phyloP scores from a whole-genome alignment of 2,797 vertebrate species.

The Pelochelys cantorii region DNA sequence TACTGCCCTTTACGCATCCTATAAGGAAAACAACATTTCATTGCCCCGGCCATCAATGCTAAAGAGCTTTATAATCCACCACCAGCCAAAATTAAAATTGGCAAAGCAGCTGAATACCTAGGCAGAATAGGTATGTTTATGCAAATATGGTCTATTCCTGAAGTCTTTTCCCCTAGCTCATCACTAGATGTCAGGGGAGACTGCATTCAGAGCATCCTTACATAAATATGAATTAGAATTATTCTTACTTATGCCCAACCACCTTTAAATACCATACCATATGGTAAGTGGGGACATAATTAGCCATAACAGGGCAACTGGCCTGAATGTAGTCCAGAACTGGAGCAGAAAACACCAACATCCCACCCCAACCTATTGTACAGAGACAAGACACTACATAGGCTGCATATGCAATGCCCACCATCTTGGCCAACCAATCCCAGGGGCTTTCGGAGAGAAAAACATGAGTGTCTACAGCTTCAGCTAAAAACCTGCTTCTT shows the following conservation, averaged over 20 bases:
- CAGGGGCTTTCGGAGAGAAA: conserved; percentile 4
- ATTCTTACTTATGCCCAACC: conserved; percentile 19
- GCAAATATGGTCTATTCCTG: neutral
- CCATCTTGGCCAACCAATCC: neutral
- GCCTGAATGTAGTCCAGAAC: neutral
- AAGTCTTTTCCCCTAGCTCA: neutral
- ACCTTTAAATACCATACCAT: neutral
- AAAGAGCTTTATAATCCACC: neutral
- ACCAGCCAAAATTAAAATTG: neutral
- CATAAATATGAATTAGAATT: conserved; percentile 17
- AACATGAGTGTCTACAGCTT: neutral
- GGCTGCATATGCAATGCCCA: conserved; percentile 38
- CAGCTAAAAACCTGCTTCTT: conserved; percentile 19
- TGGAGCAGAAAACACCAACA: neutral
- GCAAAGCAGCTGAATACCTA: neutral
- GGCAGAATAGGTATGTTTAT: too few relatives aligned
- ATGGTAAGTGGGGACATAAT: neutral
- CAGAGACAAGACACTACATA: neutral
- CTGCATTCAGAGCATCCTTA: neutral
- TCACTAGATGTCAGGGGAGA: neutral
- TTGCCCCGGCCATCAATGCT: neutral
- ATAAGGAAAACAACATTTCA: neutral
- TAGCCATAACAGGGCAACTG: neutral
- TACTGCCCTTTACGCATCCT: neutral
- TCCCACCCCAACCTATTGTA: neutral